A percentile compares a stretch with the other conserved stretches of the same genome.
Evolutionary conservation across 2,888 invertebrate genomes (phyloP).

Genomic region (Choristoneura rosaceana): DNA sequence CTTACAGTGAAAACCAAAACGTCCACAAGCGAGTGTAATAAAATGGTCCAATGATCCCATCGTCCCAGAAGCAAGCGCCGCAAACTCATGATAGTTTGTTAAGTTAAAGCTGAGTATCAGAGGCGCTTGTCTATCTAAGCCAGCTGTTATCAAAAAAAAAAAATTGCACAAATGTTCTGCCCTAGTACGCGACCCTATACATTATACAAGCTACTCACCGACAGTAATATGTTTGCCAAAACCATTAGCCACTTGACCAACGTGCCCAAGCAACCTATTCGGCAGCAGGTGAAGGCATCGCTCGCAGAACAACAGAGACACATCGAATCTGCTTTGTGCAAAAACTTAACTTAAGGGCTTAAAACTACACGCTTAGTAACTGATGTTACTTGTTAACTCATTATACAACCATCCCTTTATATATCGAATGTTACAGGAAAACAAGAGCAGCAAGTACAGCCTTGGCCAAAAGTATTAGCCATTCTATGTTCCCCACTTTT

Average conservation of each 20-base stretch:
- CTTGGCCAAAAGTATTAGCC: no score
- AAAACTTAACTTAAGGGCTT: background rate
- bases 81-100: no score
- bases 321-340: background rate
- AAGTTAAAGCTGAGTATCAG: no score
- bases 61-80: no score
- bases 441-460: background rate
- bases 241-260: slow-evolving; percentile 3
- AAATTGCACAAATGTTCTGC: no score
- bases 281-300: background rate
- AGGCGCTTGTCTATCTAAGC: no score
- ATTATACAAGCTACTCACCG: background rate
- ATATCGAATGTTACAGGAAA: background rate
- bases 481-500: no score
- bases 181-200: no score
- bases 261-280: background rate
- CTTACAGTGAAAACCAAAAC: no score
- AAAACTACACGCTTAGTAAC: slow-evolving; percentile 3
- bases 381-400: slow-evolving; percentile 10
- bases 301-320: background rate
- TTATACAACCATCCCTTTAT: background rate
- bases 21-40: no score
- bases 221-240: background rate
- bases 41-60: no score
- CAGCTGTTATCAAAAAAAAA: no score